phyloP scores from a whole-genome alignment of 2,888 invertebrate species.

The Clitarchus hookeri region DNA sequence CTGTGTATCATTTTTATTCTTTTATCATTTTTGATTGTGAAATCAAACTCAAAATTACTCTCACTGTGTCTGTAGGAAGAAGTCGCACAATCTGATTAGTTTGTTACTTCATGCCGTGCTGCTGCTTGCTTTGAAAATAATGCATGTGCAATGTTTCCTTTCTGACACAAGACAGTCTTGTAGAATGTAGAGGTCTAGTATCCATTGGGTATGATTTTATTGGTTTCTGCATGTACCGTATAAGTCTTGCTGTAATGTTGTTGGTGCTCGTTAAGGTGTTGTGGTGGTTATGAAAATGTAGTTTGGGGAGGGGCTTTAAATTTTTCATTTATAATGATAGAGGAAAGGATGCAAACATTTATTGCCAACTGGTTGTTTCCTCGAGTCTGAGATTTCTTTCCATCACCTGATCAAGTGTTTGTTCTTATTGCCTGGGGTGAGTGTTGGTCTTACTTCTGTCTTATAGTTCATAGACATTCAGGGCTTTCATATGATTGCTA shows the following conservation, averaged over 20 bases:
- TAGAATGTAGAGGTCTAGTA: not conserved
- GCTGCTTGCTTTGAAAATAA: too few relatives aligned
- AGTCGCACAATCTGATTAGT: too few relatives aligned
- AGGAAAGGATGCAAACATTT: not conserved
- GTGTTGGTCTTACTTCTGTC: not conserved
- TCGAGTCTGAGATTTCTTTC: not conserved
- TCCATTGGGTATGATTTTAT: not conserved
- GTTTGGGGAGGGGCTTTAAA: not conserved
- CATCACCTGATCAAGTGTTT: not conserved
- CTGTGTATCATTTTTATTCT: too few relatives aligned
- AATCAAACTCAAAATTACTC: too few relatives aligned
- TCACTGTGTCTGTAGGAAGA: too few relatives aligned
- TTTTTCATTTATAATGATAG: not conserved
- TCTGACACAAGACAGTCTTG: too few relatives aligned
- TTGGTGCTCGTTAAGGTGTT: not conserved
- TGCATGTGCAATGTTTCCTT: too few relatives aligned
- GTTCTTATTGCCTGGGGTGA: too few relatives aligned
- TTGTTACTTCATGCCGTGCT: too few relatives aligned
- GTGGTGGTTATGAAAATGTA: not conserved
- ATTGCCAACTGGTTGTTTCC: not conserved
- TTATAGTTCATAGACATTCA: not conserved
- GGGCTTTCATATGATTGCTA: not conserved
- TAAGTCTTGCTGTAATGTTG: not conserved
- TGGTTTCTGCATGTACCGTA: not conserved
- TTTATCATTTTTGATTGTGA: too few relatives aligned